Percentiles rank a stretch among this genome's conserved stretches.
phyloP scores from a whole-genome alignment of 2,888 invertebrate genomes.

The Xylophagus ater region DNA sequence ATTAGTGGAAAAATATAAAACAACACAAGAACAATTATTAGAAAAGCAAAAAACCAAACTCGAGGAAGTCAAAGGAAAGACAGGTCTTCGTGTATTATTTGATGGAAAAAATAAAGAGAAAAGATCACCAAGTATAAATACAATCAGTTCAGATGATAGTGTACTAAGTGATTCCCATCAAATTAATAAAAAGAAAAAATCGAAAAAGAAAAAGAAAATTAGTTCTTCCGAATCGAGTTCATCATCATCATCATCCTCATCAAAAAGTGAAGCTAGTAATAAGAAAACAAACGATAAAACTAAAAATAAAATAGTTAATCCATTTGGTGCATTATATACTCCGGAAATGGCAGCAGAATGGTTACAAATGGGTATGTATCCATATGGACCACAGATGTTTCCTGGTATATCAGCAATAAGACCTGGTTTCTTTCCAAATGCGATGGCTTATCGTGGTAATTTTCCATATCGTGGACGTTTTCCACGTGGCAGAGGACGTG shows the following conservation, averaged over 20 bases:
- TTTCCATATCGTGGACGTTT: slow-evolving; percentile 30
- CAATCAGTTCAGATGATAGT: slow-evolving; percentile 26
- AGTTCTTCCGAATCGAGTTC: slow-evolving; percentile 20
- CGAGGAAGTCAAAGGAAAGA: slow-evolving; percentile 31
- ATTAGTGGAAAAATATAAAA: slow-evolving; percentile 36
- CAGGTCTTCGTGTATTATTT: slow-evolving; percentile 29
- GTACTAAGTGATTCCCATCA: slow-evolving; percentile 18
- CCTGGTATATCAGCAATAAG: slow-evolving; percentile 28
- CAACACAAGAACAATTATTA: slow-evolving; percentile 35
- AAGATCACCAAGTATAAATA: slow-evolving; percentile 18
- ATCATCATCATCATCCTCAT: slow-evolving; percentile 25
- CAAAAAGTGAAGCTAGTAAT: slow-evolving; percentile 42
- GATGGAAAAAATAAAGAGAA: slow-evolving; percentile 19
- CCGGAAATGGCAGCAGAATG: slow-evolving; percentile 31
- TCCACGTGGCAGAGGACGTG: slow-evolving; percentile 39
- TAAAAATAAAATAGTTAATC: slow-evolving; percentile 29
- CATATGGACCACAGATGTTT: slow-evolving; percentile 30
- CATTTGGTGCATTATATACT: slow-evolving; percentile 23
- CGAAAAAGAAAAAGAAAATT: slow-evolving; percentile 23
- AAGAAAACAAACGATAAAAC: slow-evolving; percentile 30
- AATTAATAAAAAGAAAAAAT: slow-evolving; percentile 16
- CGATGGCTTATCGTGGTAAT: slow-evolving; percentile 27
- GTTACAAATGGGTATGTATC: slow-evolving; percentile 36
- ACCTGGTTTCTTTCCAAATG: slow-evolving; percentile 31
- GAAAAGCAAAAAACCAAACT: slow-evolving; percentile 28